Base-by-base conservation (phyloP, 2,113 vertebrate genomes). In the Tupaia tana region DNA sequence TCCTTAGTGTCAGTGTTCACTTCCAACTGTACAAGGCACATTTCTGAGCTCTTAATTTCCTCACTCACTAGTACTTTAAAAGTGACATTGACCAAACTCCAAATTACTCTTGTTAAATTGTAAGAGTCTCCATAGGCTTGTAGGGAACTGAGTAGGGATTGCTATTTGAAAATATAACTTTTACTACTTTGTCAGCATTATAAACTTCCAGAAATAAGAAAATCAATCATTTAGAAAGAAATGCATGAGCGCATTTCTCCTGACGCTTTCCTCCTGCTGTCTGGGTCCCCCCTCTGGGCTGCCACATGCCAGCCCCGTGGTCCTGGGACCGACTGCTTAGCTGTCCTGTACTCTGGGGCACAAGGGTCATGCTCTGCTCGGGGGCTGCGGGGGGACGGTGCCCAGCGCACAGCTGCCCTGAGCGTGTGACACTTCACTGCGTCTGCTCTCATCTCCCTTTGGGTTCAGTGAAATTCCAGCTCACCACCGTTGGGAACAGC, bases 181-280 rank as follows among this genome's bases (percentile, higher is more conserved):
- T 43, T 59, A 54, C 27, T 71, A 20, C 13, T 56, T 56, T 86
- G 86, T 92, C n/a, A 90, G 20, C 90, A 54, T 34, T 69, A 56
- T 59, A 89, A 85, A 87, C 52, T 69, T 89, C 19, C 73, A 3
- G 11, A 82, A 86, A 4, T 56, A 86, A 73, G 14, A 6, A 59
- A 90, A 73, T 63, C 4, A 78, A 86, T 70, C 34, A 93, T n/a
- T 93, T 75, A 18, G 29, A 27, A 80, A 89, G 14, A 96, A 66
- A 81, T 25, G 56, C 13, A 22, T 27, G 78, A 78, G 22, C 69
- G 69, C 2, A 22, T 79, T 81, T 80, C 31, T 6, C 43, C 75
- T 74, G 22, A 29, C n/a, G 22, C 34, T 84, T 75, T 83, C 52
- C 7, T 52, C 59, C 27, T 82, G 27, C 14, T 58, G 25, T 71